Conservation (phyloP, 2,113 vertebrate genomes). For the Terrapene triunguis region DNA sequence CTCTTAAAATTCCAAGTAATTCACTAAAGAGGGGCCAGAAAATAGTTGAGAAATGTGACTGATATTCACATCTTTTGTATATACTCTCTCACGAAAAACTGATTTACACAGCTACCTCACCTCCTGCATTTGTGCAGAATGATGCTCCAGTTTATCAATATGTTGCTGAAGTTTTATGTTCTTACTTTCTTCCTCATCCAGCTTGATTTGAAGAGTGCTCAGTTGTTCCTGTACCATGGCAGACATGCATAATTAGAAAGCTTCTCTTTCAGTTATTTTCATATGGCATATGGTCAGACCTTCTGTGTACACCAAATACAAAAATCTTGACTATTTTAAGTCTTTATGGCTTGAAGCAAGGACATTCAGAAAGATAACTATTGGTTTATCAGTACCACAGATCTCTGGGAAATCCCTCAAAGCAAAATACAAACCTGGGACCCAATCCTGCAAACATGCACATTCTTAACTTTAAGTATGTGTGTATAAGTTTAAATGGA, state of each 20-base stretch:
- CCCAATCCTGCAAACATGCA: neutral
- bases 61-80: neutral
- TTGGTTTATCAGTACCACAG: neutral
- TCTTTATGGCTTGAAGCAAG: conserved; percentile 22
- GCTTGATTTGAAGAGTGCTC: conserved; percentile 82
- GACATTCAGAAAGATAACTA: conserved; percentile 13
- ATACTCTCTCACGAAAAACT: neutral
- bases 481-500: neutral
- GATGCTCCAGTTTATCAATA: conserved; percentile 90
- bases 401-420: neutral
- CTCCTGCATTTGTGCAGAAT: conserved; percentile 83
- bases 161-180: conserved; percentile 89
- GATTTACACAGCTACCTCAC: conserved; percentile 54
- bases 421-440: neutral
- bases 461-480: neutral
- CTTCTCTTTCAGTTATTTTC: conserved; percentile 12
- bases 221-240: conserved; percentile 85
- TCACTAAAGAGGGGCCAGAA: neutral
- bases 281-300: neutral
- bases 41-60: neutral
- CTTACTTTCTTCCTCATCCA: conserved; percentile 90
- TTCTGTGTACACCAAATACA: conserved; percentile 25
- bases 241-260: conserved; percentile 39
- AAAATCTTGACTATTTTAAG: neutral
- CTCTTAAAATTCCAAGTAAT: neutral